Evolutionary conservation across 2,113 vertebrate species (phyloP).

Genomic region (Jacana jacana): DNA sequence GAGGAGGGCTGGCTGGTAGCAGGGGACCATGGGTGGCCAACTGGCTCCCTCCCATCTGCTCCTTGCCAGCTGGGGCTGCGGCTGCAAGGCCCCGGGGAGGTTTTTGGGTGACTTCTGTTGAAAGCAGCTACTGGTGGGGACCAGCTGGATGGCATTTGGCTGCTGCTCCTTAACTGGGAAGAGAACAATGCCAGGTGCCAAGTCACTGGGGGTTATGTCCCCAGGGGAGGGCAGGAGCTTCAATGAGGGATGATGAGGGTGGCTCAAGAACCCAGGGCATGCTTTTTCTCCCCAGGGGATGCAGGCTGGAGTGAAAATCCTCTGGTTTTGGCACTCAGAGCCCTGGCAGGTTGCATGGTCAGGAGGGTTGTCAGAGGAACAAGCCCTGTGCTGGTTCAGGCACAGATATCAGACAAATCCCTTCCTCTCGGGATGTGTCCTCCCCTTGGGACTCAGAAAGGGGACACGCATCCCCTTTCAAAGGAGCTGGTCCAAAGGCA

Average conservation of each 20-base stretch:
- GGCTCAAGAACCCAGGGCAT: accelerated
- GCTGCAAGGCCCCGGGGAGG: accelerated
- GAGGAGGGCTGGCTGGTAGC: background rate
- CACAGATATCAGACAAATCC: background rate
- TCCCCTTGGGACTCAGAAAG: background rate
- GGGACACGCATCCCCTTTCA: background rate
- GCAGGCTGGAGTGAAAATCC: background rate
- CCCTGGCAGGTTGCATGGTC: background rate
- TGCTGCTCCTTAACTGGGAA: background rate
- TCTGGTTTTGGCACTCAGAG: background rate
- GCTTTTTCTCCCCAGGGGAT: no score
- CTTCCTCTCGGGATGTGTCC: background rate
- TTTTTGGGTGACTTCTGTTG: background rate
- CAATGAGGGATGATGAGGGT: background rate
- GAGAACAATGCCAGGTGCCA: accelerated
- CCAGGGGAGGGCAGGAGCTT: background rate
- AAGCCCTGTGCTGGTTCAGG: background rate
- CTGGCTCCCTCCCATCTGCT: conserved; percentile 17
- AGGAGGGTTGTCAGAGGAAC: accelerated
- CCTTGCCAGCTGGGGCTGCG: background rate
- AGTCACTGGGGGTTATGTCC: background rate
- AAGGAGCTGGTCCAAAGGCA: background rate
- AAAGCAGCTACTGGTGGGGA: background rate
- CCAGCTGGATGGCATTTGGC: background rate
- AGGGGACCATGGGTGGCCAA: background rate